phyloP scores from a whole-genome alignment of 2,113 vertebrate genomes.

The Parotia lawesii region DNA sequence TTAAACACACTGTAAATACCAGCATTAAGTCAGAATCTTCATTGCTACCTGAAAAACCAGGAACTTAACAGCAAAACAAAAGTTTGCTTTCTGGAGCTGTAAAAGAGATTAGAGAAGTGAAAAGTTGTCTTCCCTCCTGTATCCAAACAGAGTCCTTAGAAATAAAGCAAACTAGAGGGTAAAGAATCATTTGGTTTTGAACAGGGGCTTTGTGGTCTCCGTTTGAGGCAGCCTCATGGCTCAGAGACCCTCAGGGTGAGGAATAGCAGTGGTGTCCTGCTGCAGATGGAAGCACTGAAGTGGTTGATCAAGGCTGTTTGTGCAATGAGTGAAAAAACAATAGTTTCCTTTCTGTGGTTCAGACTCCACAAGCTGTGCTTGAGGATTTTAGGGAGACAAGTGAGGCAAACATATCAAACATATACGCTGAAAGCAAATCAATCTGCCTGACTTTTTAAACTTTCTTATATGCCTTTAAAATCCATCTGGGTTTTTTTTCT shows the following conservation, averaged over 20 bases:
- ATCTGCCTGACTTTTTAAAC: background rate
- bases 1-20: background rate
- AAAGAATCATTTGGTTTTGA: background rate
- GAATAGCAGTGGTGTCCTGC: background rate
- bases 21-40: background rate
- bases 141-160: background rate
- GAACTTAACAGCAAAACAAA: background rate
- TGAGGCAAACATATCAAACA: background rate
- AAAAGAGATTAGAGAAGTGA: background rate
- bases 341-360: background rate
- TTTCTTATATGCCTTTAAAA: background rate
- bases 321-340: background rate
- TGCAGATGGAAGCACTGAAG: background rate
- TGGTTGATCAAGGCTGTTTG: background rate
- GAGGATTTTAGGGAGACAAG: background rate
- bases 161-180: background rate
- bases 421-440: background rate
- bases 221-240: background rate
- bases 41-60: background rate
- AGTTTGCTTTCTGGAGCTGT: background rate
- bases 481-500: accelerated
- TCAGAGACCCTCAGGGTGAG: background rate
- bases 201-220: background rate
- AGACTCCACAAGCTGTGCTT: background rate
- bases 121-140: background rate